Percentiles rank a stretch among this genome's conserved stretches.
These are phyloP conservation scores for Aradus depressus DNA, from an alignment of 2,888 invertebrate species.

Conservation along the genomic window DNA sequence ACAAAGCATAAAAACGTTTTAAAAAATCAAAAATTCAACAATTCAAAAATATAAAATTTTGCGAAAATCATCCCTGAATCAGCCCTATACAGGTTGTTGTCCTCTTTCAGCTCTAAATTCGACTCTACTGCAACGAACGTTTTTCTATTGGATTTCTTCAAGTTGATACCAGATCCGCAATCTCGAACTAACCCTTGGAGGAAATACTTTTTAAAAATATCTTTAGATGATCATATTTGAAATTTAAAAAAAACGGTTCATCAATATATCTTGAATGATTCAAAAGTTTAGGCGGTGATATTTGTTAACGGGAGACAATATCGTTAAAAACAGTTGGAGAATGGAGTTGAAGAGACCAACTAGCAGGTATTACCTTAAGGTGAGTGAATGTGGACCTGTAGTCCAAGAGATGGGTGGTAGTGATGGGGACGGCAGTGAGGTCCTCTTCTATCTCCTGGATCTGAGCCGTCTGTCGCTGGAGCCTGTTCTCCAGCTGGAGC, in stretches of 20 bases:
- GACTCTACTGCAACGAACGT: no score
- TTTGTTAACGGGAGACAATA: background rate
- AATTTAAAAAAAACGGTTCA: background rate
- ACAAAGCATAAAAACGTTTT: no score
- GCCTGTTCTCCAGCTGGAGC: slow-evolving; percentile 17
- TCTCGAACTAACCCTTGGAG: no score
- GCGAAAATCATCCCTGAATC: no score
- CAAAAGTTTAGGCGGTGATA: background rate
- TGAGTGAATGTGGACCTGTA: slow-evolving; percentile 22
- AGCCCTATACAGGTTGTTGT: no score
- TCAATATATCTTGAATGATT: background rate
- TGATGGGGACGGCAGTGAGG: slow-evolving; percentile 19
- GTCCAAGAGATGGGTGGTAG: slow-evolving; percentile 11
- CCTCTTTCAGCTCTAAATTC: no score
- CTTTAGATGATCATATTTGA: background rate
- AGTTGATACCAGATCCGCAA: no score
- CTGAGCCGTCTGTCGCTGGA: slow-evolving; percentile 22
- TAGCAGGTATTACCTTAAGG: slow-evolving; percentile 20
- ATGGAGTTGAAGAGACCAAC: no score
- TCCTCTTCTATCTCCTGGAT: slow-evolving; percentile 23
- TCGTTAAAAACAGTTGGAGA: no score
- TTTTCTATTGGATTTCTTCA: no score
- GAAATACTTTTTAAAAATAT: background rate
- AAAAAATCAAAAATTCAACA: no score
- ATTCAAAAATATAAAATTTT: no score